These are phyloP conservation scores for Dicycla oo DNA, from an alignment of 2,888 invertebrate genomes.

Conservation along the genomic window DNA sequence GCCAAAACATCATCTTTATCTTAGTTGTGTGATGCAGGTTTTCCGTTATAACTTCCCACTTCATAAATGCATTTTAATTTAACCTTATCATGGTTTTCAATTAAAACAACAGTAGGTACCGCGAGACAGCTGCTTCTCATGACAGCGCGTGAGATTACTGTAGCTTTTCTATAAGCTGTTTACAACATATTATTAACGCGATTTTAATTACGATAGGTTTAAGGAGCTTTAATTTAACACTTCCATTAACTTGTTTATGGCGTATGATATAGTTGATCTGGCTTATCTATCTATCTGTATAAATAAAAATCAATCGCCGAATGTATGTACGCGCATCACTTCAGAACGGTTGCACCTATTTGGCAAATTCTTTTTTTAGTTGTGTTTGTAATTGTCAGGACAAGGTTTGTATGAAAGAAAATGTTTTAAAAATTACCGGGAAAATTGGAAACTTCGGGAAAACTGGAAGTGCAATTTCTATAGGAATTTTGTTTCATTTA, in stretches of 20 bases:
- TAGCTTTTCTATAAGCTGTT: slow-evolving; percentile 9
- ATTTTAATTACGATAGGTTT: slow-evolving; percentile 56
- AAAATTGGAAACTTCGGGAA: no score
- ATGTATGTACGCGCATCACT: no score
- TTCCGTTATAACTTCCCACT: background rate
- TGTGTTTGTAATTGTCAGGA: no score
- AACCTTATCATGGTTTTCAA: slow-evolving; percentile 34
- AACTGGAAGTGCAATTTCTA: no score
- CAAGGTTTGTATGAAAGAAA: no score
- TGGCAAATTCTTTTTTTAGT: no score
- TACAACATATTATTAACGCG: slow-evolving; percentile 21
- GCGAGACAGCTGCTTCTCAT: slow-evolving; percentile 30
- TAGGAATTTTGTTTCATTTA: no score
- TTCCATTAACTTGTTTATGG: slow-evolving; percentile 20
- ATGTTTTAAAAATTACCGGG: no score
- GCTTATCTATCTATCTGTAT: no score
- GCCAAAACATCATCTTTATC: background rate
- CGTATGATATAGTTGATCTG: slow-evolving; percentile 13
- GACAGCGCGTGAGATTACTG: slow-evolving; percentile 11
- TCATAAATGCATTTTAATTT: background rate
- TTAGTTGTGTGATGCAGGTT: background rate
- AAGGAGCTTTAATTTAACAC: slow-evolving; percentile 28
- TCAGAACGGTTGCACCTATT: no score
- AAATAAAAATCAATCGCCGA: no score
- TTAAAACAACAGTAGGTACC: slow-evolving; percentile 9